These are phyloP conservation scores for Leptogaster cylindrica DNA, from an alignment of 2,888 invertebrate genomes.

Conservation along the genomic window DNA sequence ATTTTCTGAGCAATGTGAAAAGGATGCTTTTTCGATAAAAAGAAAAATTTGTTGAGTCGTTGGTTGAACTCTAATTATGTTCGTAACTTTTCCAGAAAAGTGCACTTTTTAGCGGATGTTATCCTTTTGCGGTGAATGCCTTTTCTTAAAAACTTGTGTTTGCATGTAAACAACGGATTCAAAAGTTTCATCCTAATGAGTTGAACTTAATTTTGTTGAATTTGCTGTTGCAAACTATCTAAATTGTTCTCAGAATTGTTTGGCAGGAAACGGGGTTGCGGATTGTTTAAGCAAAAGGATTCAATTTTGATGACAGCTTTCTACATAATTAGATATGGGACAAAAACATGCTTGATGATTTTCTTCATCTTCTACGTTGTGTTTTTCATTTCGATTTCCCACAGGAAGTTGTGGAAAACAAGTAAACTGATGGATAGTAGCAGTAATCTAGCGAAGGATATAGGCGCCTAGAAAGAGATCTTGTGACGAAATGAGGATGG, in stretches of 20 bases:
- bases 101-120: no score
- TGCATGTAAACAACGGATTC: no score
- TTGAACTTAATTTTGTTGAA: background rate
- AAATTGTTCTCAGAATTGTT: constrained; percentile 5
- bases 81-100: no score
- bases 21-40: no score
- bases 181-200: no score
- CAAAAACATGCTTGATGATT: background rate
- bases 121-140: no score
- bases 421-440: constrained; percentile 30
- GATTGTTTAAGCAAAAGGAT: constrained; percentile 13
- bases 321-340: constrained; percentile 29
- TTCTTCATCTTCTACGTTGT: background rate
- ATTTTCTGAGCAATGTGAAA: no score
- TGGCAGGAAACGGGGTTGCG: background rate
- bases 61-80: no score
- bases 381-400: constrained; percentile 18
- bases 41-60: no score
- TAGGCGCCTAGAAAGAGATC: constrained; percentile 6
- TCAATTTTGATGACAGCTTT: constrained; percentile 24
- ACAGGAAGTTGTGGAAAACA: constrained; percentile 1
- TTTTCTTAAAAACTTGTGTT: no score
- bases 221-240: background rate
- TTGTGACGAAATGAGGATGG: constrained; percentile 7
- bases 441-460: background rate